Conservation (phyloP, 2,888 invertebrate genomes). For the Temnothorax rugatulus region DNA sequence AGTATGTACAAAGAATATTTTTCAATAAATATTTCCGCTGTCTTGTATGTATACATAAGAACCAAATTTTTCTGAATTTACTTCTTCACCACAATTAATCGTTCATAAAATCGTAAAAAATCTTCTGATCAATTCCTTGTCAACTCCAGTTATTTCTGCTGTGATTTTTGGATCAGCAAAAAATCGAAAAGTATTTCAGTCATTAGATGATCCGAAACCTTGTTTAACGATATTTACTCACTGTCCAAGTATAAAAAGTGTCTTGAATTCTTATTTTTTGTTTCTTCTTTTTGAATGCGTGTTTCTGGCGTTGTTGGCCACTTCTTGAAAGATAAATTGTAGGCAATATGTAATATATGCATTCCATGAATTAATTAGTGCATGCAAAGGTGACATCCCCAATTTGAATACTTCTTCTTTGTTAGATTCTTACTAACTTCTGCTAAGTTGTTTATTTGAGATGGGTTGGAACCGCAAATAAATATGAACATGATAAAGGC, state of each 20-base stretch:
- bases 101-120: too few species aligned
- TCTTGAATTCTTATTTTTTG: background rate
- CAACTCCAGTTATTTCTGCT: too few species aligned
- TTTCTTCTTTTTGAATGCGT: background rate
- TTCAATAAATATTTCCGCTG: too few species aligned
- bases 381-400: conserved; percentile 1
- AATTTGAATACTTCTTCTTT: background rate
- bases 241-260: background rate
- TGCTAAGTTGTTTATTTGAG: background rate
- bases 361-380: background rate
- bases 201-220: too few species aligned
- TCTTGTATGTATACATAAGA: too few species aligned
- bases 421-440: background rate
- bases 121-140: too few species aligned
- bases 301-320: background rate
- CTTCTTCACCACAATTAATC: too few species aligned
- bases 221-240: too few species aligned
- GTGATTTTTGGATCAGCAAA: too few species aligned
- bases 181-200: too few species aligned
- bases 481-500: background rate
- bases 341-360: background rate
- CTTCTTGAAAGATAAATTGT: background rate
- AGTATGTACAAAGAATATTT: too few species aligned
- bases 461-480: background rate
- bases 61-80: too few species aligned